Evolutionary conservation across 1,140 invertebrate species (phyloP).

Genomic region (Sitodiplosis mosellana): DNA sequence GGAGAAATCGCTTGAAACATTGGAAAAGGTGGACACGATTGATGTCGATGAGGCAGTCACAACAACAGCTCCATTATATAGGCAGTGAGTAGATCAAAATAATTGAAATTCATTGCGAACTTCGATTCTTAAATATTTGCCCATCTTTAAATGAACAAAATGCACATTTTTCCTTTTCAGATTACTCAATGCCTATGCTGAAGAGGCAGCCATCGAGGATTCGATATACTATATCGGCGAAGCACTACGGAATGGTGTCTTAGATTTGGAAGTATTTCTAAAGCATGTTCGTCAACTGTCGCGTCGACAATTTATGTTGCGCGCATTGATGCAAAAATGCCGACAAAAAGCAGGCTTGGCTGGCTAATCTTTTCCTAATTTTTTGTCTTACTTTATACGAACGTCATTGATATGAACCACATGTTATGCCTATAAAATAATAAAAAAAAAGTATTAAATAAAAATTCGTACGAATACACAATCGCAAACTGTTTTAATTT

Average conservation of each 20-base stretch:
- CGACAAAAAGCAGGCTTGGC: conserved; percentile 83
- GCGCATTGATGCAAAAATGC: conserved; percentile 92
- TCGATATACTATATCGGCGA: conserved; percentile 98
- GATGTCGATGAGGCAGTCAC: conserved; percentile 94
- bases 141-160: background rate
- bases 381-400: background rate
- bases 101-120: background rate
- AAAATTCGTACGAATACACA: too few relatives aligned
- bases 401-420: too few relatives aligned
- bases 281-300: conserved; percentile 92
- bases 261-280: conserved; percentile 90
- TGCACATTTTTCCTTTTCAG: conserved; percentile 27
- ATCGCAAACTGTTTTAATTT: too few relatives aligned
- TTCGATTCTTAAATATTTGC: background rate
- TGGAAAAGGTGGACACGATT: conserved; percentile 60
- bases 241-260: conserved; percentile 76
- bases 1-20: conserved; percentile 56
- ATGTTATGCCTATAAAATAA: too few relatives aligned
- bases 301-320: conserved; percentile 85
- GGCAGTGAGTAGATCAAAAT: conserved; percentile 45
- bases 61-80: conserved; percentile 89
- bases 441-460: too few relatives aligned
- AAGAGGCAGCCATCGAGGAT: conserved; percentile 96
- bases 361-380: conserved; percentile 25
- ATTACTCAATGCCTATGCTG: conserved; percentile 86